Percentiles rank a stretch among this genome's conserved stretches.
phyloP scores from a whole-genome alignment of 2,797 vertebrate species.

The Acipenser ruthenus region DNA sequence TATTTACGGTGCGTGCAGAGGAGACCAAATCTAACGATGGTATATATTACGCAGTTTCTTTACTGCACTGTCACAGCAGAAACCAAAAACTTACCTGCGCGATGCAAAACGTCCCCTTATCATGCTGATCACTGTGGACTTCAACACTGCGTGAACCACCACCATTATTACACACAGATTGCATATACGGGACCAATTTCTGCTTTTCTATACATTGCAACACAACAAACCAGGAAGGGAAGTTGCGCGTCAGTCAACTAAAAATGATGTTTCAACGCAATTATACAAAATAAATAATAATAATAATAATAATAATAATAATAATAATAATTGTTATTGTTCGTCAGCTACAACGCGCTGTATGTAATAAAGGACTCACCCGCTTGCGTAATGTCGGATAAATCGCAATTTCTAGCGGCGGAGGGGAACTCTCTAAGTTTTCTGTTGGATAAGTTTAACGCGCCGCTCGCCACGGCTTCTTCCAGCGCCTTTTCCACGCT shows the following conservation, averaged over 20 bases:
- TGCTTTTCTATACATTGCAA: no score
- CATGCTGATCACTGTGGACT: no score
- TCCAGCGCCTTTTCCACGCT: slow-evolving; percentile 82
- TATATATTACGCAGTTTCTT: no score
- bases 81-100: no score
- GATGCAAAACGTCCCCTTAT: no score
- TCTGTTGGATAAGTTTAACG: slow-evolving; percentile 75
- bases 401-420: slow-evolving; percentile 74
- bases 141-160: no score
- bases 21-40: no score
- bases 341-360: neutral
- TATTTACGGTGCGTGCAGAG: no score
- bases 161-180: no score
- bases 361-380: slow-evolving; percentile 48
- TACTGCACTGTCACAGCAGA: no score
- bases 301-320: neutral
- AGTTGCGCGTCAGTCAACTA: neutral
- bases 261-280: neutral
- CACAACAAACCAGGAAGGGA: neutral
- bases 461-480: slow-evolving; percentile 78
- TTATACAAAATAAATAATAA: neutral
- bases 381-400: slow-evolving; percentile 83
- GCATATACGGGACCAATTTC: no score
- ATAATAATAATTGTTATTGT: neutral
- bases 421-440: slow-evolving; percentile 80